phyloP scores from a whole-genome alignment of 2,113 vertebrate species.

The Protomyctophum bolini region DNA sequence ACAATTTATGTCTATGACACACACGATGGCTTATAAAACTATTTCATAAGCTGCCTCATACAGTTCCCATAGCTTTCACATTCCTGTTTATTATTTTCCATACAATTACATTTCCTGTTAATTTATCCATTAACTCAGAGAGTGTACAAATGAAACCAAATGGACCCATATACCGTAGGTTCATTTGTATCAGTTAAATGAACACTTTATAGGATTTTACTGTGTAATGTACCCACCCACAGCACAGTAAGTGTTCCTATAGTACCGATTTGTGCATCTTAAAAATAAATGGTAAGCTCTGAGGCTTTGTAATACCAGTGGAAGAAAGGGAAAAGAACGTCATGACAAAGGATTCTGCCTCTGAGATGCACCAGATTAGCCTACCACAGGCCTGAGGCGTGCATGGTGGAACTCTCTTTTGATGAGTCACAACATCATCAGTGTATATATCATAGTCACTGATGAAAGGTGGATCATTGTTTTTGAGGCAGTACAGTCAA shows the following conservation, averaged over 20 bases:
- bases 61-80: slow-evolving; percentile 52
- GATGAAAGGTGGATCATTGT: slow-evolving; percentile 67
- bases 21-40: slow-evolving; percentile 54
- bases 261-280: slow-evolving; percentile 3
- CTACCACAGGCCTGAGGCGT: slow-evolving; percentile 19
- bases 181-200: not conserved
- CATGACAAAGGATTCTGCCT: not conserved
- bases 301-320: slow-evolving; percentile 16
- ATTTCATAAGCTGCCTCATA: slow-evolving; percentile 44
- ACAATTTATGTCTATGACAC: slow-evolving; percentile 53
- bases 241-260: slow-evolving; percentile 20
- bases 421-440: slow-evolving; percentile 30
- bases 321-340: not conserved
- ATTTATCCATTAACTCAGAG: slow-evolving; percentile 5
- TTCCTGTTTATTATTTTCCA: slow-evolving; percentile 9
- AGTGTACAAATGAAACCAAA: not conserved
- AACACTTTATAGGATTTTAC: too few species aligned
- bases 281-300: slow-evolving; percentile 11
- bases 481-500: slow-evolving; percentile 48
- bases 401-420: slow-evolving; percentile 26
- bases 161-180: too few species aligned
- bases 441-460: slow-evolving; percentile 33
- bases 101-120: slow-evolving; percentile 10
- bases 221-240: not conserved
- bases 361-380: not conserved